Conservation (phyloP, 1,140 invertebrate species). For the Ctenoplectra terminalis region DNA sequence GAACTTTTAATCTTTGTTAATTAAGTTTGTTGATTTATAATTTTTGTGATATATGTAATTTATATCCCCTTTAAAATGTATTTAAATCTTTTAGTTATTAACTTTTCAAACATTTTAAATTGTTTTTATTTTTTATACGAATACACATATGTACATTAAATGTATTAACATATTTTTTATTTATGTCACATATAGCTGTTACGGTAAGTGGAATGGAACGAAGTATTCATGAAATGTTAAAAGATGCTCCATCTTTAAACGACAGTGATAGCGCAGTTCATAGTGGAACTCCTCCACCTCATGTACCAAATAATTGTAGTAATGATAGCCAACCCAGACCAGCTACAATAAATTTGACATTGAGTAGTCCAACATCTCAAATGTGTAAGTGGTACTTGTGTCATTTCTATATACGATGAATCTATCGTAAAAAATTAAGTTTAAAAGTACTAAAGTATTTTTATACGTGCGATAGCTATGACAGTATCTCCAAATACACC, state of each 20-base stretch:
- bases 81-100: not conserved
- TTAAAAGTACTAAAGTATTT: not conserved
- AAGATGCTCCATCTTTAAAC: constrained; percentile 91
- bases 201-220: constrained; percentile 84
- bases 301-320: constrained; percentile 79
- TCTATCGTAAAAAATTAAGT: not conserved
- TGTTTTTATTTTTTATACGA: not conserved
- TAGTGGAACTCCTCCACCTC: constrained; percentile 85
- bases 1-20: not conserved
- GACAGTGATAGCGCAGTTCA: constrained; percentile 90
- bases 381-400: constrained; percentile 63
- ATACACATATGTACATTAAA: not conserved
- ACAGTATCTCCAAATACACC: constrained; percentile 82
- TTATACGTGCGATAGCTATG: constrained; percentile 51
- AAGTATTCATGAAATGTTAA: constrained; percentile 94
- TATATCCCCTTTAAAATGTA: no score
- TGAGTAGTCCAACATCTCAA: constrained; percentile 70
- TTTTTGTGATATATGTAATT: not conserved
- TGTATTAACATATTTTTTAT: constrained; percentile 2
- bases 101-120: not conserved
- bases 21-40: not conserved
- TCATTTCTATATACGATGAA: not conserved
- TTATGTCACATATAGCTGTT: constrained; percentile 75
- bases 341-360: constrained; percentile 80
- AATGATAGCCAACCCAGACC: constrained; percentile 79